phyloP scores from a whole-genome alignment of 2,113 vertebrate genomes.

The Mus spicilegus region DNA sequence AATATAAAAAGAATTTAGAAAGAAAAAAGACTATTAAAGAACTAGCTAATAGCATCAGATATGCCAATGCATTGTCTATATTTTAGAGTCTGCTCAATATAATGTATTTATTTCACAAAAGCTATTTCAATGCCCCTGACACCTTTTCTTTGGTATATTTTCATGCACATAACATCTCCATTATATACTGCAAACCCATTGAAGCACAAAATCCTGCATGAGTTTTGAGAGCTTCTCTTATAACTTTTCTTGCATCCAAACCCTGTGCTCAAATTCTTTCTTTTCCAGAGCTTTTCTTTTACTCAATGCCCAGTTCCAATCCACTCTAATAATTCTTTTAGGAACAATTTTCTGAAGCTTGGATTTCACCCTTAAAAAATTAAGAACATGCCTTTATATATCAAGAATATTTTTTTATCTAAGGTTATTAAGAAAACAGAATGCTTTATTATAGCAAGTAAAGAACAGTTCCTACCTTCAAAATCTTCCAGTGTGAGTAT shows the following conservation, averaged over 20 bases:
- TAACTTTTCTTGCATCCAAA: neutral
- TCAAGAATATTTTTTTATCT: neutral
- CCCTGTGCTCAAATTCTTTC: neutral
- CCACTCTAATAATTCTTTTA: neutral
- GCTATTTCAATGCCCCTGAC: neutral
- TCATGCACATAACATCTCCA: neutral
- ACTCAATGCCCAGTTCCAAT: accelerated
- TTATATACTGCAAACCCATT: neutral
- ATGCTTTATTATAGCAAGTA: slow-evolving; percentile 14
- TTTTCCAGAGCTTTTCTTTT: neutral
- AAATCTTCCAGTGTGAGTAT: neutral
- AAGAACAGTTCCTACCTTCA: neutral
- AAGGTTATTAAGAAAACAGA: neutral
- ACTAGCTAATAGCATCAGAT: neutral
- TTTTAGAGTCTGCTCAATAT: neutral
- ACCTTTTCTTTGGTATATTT: neutral
- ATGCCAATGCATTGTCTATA: neutral
- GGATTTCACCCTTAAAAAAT: neutral
- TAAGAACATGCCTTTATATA: neutral
- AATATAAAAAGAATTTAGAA: neutral
- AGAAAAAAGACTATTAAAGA: neutral
- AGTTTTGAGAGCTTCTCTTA: neutral
- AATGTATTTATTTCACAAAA: neutral
- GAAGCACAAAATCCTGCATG: neutral
- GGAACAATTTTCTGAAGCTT: neutral